These are phyloP conservation scores for Limosa lapponica DNA, from an alignment of 2,797 vertebrate genomes.

Conservation along the genomic window DNA sequence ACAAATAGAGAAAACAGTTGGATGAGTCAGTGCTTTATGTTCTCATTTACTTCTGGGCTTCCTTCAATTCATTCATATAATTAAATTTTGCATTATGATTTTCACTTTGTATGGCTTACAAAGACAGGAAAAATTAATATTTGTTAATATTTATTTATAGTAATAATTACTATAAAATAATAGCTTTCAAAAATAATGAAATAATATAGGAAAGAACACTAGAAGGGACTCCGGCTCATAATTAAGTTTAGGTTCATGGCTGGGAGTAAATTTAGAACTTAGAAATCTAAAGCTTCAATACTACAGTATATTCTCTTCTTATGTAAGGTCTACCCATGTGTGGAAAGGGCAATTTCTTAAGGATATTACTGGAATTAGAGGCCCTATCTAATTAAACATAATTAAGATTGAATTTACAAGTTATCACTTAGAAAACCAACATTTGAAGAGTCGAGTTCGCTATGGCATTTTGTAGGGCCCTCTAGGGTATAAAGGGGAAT, in stretches of 20 bases:
- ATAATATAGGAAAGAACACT: not conserved
- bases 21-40: not conserved
- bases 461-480: not conserved
- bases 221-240: not conserved
- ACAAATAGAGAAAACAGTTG: not conserved
- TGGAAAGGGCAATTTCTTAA: not conserved
- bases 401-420: not conserved
- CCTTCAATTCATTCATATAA: not conserved
- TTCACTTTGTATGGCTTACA: not conserved
- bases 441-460: not conserved
- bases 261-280: not conserved
- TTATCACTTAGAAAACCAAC: not conserved
- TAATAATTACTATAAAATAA: not conserved
- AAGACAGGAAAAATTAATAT: not conserved
- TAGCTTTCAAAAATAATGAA: not conserved
- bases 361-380: not conserved
- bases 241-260: not conserved
- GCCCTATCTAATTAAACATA: not conserved
- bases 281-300: not conserved
- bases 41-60: not conserved
- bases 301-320: not conserved
- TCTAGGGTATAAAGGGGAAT: not conserved
- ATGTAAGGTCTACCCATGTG: not conserved
- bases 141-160: not conserved
- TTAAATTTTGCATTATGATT: not conserved